Conservation (phyloP, 2,113 vertebrate species). For the Zapus hudsonius region DNA sequence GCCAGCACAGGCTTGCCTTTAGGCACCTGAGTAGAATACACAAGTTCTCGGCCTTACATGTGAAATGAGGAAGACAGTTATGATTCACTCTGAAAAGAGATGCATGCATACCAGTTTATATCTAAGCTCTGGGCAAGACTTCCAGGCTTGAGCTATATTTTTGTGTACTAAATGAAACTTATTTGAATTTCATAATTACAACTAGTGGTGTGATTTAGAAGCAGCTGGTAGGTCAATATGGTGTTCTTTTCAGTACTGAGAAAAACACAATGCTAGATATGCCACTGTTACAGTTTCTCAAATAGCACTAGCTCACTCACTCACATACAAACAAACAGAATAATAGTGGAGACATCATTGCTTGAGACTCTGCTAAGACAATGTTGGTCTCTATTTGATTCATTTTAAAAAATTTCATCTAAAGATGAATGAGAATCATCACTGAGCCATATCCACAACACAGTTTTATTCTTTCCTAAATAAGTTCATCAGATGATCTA, state of each 20-base stretch:
- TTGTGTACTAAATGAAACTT: slow-evolving; percentile 60
- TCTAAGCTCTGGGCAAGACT: slow-evolving; percentile 52
- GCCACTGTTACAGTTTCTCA: slow-evolving; percentile 42
- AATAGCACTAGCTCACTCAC: not conserved
- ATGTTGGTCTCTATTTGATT: slow-evolving; percentile 52
- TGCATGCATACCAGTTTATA: not conserved
- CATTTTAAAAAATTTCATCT: slow-evolving; percentile 47
- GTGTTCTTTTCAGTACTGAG: slow-evolving; percentile 49
- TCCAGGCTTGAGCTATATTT: slow-evolving; percentile 58
- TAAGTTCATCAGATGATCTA: slow-evolving; percentile 51
- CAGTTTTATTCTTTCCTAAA: slow-evolving; percentile 36
- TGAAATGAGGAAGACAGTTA: slow-evolving; percentile 11
- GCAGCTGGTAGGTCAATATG: slow-evolving; percentile 74
- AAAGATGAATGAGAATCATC: slow-evolving; percentile 65
- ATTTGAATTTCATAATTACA: slow-evolving; percentile 71
- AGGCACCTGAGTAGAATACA: slow-evolving; percentile 45
- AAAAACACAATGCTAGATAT: slow-evolving; percentile 53
- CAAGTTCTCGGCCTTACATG: slow-evolving; percentile 53
- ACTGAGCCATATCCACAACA: slow-evolving; percentile 47
- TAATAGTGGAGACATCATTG: slow-evolving; percentile 27
- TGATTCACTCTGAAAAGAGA: slow-evolving; percentile 60
- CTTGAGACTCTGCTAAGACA: slow-evolving; percentile 47
- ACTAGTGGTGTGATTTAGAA: slow-evolving; percentile 67
- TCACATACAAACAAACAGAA: not conserved
- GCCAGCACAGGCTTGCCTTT: slow-evolving; percentile 53